phyloP scores from a whole-genome alignment of 2,113 vertebrate genomes.

The Astatotilapia flaviijosephi region DNA sequence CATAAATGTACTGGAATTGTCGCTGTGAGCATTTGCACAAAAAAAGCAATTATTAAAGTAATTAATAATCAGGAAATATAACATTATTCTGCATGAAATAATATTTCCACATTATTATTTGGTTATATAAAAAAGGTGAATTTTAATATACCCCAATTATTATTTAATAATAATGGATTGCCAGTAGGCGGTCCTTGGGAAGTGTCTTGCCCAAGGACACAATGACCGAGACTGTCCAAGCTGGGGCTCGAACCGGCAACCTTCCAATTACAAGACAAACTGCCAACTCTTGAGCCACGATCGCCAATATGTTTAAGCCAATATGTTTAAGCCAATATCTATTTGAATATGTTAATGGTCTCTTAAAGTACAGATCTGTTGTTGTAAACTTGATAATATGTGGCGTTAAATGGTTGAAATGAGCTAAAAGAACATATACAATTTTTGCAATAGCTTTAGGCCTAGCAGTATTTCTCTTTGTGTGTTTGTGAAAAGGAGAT shows the following conservation, averaged over 20 bases:
- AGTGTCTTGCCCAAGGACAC: too few species aligned
- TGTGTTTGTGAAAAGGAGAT: background rate
- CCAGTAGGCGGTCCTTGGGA: too few species aligned
- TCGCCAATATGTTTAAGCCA: background rate
- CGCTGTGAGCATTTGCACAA: background rate
- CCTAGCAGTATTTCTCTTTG: background rate
- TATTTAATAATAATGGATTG: too few species aligned
- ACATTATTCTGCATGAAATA: background rate
- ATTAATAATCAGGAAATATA: background rate
- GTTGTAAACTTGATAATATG: background rate
- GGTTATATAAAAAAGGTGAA: background rate
- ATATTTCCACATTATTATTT: background rate
- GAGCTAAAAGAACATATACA: background rate
- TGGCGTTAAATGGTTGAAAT: background rate
- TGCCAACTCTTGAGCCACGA: too few species aligned
- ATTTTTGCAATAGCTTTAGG: background rate
- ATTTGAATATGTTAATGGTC: background rate
- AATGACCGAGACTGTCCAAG: too few species aligned
- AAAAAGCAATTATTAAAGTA: background rate
- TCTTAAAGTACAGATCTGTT: background rate
- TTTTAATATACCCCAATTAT: background rate
- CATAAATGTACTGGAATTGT: background rate
- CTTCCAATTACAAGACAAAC: too few species aligned
- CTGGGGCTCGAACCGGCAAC: too few species aligned
- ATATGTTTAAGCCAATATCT: background rate